Percentiles rank a stretch among this genome's conserved stretches.
phyloP scores from a whole-genome alignment of 2,797 vertebrate species.

The Pipistrellus nathusii region DNA sequence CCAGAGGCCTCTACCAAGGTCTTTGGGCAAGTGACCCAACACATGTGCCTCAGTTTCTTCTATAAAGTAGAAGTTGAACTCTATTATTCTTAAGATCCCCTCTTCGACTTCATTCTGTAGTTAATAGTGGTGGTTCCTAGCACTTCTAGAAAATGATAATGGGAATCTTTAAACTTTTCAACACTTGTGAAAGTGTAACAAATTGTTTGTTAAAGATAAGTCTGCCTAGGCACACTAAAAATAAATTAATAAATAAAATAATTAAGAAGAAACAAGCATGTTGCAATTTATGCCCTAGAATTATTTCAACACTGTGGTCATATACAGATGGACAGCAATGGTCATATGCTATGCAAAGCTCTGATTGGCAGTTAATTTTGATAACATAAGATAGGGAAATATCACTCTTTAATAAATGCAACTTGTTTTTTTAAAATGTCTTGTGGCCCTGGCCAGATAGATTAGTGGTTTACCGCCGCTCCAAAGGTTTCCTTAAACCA shows the following conservation, averaged over 20 bases:
- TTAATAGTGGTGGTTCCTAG: neutral
- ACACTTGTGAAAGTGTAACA: constrained; percentile 46
- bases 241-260: neutral
- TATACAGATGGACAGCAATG: neutral
- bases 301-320: neutral
- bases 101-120: neutral
- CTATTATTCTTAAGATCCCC: neutral
- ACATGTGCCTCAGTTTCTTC: neutral
- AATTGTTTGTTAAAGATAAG: neutral
- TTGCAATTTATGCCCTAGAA: constrained; percentile 47
- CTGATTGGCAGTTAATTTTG: constrained; percentile 39
- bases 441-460: neutral
- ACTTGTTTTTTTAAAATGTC: constrained; percentile 47
- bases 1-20: neutral
- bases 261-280: neutral
- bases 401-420: constrained; percentile 48
- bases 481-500: too few relatives aligned
- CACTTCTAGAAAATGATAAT: constrained; percentile 7
- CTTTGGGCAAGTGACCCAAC: neutral
- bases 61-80: neutral
- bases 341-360: neutral
- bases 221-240: neutral
- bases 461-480: neutral
- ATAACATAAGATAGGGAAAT: constrained; percentile 23
- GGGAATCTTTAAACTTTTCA: constrained; percentile 30